Evolutionary conservation across 1,140 invertebrate genomes (phyloP), one percentile per base, ranked within the genome.

Genomic region (Lanistes nyassanus): DNA sequence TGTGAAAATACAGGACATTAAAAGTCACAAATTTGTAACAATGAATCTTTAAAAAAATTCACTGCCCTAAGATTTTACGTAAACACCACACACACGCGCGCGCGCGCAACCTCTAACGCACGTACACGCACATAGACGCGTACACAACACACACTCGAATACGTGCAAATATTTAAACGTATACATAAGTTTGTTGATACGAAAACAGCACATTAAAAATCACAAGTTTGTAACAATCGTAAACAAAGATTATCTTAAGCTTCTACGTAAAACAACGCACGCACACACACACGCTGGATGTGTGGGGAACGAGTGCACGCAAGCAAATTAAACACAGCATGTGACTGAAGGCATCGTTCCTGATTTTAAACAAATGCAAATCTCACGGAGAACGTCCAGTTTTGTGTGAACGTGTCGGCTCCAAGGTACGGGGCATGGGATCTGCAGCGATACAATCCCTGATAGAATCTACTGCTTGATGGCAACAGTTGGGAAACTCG

Each of bases 101-200:
- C 58, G 23, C 58, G 31, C 58, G 31, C 58, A 23, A 23, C n/a
- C 58, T 9, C 58, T 26, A 23, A 23, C 6, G 23, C 58, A 60
- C 58, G 29, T 21, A 64, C 60, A 29, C 60, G 37, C 60, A 29
- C 11, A 64, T 36, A 29, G 9, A 64, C 60, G 23, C 58, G 31
- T 31, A 60, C 58, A 60, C 58, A 60, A 60, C 7, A 60, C 58
- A 60, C 58, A 60, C 58, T 26, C 58, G 31, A 23, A 60, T 29
- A 60, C 56, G 31, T 7, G 31, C 5, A 60, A 29, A 60, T 29
- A 60, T 4, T 26, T 29, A 60, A 5, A 60, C 56, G 31, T 29
- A 60, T 29, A 60, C 56, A 60, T 60, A n/a, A 26, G 58, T 60
- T 23, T 60, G 58, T 60, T 23, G 9, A 29, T 13, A n/a, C 9